Percentiles rank a stretch among this genome's conserved stretches.
Conservation (phyloP, 2,113 vertebrate species). For the Bothrops jararaca region DNA sequence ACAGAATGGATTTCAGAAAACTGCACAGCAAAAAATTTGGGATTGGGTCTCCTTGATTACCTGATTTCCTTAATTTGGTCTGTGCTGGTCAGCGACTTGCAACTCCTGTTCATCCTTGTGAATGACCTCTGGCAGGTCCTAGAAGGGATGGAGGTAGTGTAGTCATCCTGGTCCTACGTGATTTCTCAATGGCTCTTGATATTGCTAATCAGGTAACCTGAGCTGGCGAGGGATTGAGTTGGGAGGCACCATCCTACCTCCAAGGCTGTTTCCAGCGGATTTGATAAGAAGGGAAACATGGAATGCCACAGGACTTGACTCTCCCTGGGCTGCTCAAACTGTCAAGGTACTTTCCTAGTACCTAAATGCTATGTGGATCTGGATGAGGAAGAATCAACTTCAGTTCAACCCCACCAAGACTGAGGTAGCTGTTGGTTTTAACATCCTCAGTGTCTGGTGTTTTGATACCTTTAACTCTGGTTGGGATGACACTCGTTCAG, state of each 20-base stretch:
- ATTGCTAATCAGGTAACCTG: neutral
- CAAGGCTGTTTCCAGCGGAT: neutral
- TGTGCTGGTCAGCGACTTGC: neutral
- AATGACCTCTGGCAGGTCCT: neutral
- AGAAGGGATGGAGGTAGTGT: neutral
- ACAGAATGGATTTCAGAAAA: neutral
- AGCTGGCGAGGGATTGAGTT: neutral
- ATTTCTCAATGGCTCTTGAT: neutral
- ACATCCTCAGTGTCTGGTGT: neutral
- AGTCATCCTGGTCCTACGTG: neutral
- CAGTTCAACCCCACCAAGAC: neutral
- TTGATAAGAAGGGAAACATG: neutral
- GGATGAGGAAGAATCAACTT: neutral
- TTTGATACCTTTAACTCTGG: neutral
- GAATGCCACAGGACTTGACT: neutral
- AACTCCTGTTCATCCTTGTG: neutral
- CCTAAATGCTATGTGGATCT: neutral
- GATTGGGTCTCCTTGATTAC: neutral
- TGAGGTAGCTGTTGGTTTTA: neutral
- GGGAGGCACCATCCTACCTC: neutral
- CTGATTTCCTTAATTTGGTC: neutral
- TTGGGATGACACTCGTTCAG: neutral
- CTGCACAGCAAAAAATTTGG: neutral
- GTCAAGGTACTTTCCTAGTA: neutral
- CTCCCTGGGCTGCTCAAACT: neutral